Conservation (phyloP, 2,888 invertebrate genomes). For the Hyles lineata region DNA sequence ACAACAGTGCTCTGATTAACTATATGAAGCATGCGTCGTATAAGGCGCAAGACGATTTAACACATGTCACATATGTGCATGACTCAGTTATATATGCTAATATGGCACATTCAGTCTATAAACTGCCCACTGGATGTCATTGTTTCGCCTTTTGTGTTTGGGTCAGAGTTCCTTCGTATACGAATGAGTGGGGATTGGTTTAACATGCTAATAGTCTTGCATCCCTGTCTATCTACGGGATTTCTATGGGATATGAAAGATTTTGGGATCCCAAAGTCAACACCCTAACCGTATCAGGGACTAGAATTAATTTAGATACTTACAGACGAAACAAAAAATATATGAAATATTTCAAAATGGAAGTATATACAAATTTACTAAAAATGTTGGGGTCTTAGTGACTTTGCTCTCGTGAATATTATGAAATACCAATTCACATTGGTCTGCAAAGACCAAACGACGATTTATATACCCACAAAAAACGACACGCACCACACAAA, state of each 20-base stretch:
- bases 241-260: too few relatives aligned
- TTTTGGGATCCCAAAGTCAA: too few relatives aligned
- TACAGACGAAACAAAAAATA: too few relatives aligned
- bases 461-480: neutral
- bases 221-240: too few relatives aligned
- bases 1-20: constrained; percentile 27
- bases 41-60: constrained; percentile 19
- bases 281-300: too few relatives aligned
- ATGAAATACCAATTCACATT: constrained; percentile 6
- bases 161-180: constrained; percentile 12
- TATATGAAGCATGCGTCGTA: constrained; percentile 26
- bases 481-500: neutral
- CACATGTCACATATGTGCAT: constrained; percentile 9
- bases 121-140: constrained; percentile 23
- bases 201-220: too few relatives aligned
- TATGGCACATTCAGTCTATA: constrained; percentile 16
- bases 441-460: neutral
- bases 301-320: neutral
- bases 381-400: neutral
- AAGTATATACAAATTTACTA: neutral
- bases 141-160: constrained; percentile 12
- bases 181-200: neutral
- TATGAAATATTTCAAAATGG: too few relatives aligned
- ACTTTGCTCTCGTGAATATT: constrained; percentile 8
- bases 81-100: constrained; percentile 2